Evolutionary conservation across 2,797 vertebrate species (phyloP), one percentile per base, ranked within the genome.

Genomic region (Thripadectes ignobilis): DNA sequence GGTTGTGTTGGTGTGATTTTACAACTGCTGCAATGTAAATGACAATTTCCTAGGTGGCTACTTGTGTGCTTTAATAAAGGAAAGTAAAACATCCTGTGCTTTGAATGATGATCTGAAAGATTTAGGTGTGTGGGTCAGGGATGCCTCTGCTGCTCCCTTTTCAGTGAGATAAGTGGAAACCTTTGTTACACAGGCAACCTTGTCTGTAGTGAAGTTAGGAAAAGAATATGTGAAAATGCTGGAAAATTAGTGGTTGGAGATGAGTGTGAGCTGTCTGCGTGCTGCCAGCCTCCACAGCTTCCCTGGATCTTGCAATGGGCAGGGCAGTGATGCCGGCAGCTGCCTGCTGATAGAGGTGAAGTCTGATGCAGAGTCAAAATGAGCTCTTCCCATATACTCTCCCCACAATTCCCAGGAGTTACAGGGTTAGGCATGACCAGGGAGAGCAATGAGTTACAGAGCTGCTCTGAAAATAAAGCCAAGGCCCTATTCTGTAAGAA

Each of bases 41-140:
- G 76, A 83, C 78, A 21, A 36, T 93, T 96, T 93, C 92, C 72
- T 94, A 57, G 86, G 86, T 95, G 96, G 92, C 91, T 96, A 68
- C 41, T 88, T 85, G 92, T 96, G 96, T 92, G 97, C 96, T 96
- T 95, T 80, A 95, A 96, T 97, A 96, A 95, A 96, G 86, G 95
- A 79, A 63, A 96, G 95, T 92, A 85, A 89, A 77, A 26, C 6
- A 34, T 17, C 16, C 19, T 55, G 27, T 45, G 15, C 66, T 89
- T 66, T 12, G 93, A 65, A 41, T 78, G 59, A 32, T 22, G 54
- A 54, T 63, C 52, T 61, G 82, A 39, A 45, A 7, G 39, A 8
- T 19, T 41, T 14, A 21, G 12, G 36, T 29, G 45, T 0, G 4
- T 14, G 66, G 39, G 24, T 11, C 11, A 6, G 23, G n/a, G 36